phyloP scores from a whole-genome alignment of 2,113 vertebrate genomes.

The Microtus montanus region DNA sequence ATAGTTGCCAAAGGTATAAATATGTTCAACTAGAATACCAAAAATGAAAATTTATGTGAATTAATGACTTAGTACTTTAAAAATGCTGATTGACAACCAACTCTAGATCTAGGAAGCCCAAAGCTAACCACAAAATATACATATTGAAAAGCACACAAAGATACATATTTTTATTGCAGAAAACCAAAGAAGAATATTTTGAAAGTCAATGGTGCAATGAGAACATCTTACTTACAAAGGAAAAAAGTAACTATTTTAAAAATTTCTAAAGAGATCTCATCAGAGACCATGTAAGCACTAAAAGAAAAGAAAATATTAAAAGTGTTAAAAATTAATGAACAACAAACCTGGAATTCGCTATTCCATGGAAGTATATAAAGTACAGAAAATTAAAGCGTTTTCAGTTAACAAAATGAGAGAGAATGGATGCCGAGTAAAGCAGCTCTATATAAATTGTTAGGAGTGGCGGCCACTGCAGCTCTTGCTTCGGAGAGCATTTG shows the following conservation, averaged over 20 bases:
- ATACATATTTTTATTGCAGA: neutral
- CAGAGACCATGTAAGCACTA: neutral
- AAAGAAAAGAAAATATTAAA: neutral
- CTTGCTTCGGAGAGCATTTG: neutral
- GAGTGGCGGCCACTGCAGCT: fast-evolving
- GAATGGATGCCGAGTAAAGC: neutral
- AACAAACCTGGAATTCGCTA: neutral
- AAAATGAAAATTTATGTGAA: neutral
- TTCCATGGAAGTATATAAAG: neutral
- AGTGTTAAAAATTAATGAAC: neutral
- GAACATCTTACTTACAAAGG: neutral
- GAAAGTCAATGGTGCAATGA: neutral
- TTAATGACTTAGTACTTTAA: neutral
- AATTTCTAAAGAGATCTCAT: neutral
- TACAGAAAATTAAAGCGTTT: neutral
- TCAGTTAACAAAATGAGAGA: neutral
- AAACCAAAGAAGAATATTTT: neutral
- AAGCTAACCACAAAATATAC: neutral
- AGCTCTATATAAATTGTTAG: neutral
- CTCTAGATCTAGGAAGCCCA: neutral
- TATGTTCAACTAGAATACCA: neutral
- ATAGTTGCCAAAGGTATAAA: neutral
- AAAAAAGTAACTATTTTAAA: neutral
- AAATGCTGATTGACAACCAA: neutral
- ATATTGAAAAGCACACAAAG: neutral